Evolutionary conservation across 2,888 invertebrate genomes (phyloP).

Genomic region (Amphipyra tragopoginis): DNA sequence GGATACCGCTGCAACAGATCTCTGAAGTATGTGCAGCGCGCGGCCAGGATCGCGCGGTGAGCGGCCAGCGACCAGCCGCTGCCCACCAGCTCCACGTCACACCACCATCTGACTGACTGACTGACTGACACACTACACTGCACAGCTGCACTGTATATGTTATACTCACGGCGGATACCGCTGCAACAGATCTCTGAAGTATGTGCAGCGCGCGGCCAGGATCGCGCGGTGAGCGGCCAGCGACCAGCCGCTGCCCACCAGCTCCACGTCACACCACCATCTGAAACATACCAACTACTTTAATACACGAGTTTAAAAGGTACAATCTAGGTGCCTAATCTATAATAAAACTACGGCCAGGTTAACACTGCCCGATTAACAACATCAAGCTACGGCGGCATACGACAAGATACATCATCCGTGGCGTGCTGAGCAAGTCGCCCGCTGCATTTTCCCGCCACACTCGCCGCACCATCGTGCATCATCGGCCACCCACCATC

Average conservation of each 20-base stretch:
- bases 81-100: slow-evolving; percentile 97
- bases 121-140: too few species aligned
- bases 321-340: too few species aligned
- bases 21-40: slow-evolving; percentile 96
- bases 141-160: neutral
- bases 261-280: slow-evolving; percentile 95
- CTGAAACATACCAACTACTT: too few species aligned
- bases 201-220: slow-evolving; percentile 95
- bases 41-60: slow-evolving; percentile 95
- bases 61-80: slow-evolving; percentile 96
- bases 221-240: slow-evolving; percentile 97
- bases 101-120: slow-evolving; percentile 87
- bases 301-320: too few species aligned
- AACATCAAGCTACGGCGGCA: too few species aligned
- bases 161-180: slow-evolving; percentile 91
- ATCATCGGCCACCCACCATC: too few species aligned
- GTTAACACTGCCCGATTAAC: too few species aligned
- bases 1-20: slow-evolving; percentile 95
- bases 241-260: slow-evolving; percentile 96
- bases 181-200: slow-evolving; percentile 95
- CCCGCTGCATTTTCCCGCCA: too few species aligned
- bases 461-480: too few species aligned
- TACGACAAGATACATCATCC: too few species aligned
- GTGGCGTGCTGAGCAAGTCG: too few species aligned
- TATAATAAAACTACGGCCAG: too few species aligned